Percentiles rank a stretch among this genome's conserved stretches.
These are phyloP conservation scores for Gobio gobio DNA, from an alignment of 2,113 vertebrate genomes.

Conservation along the genomic window DNA sequence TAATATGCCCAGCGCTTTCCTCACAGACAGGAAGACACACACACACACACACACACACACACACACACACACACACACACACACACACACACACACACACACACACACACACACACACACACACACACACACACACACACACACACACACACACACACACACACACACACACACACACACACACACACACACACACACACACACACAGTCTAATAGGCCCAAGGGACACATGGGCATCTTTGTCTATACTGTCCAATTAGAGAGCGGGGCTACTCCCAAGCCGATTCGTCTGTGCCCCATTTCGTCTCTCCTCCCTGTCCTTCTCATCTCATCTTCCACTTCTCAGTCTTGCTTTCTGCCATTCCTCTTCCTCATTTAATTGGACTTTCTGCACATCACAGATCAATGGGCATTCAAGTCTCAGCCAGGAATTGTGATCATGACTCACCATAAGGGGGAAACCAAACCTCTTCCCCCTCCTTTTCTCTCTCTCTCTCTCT, in stretches of 20 bases:
- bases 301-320: slow-evolving; percentile 42
- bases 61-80: slow-evolving; percentile 51
- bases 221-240: slow-evolving; percentile 69
- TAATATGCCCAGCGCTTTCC: slow-evolving; percentile 58
- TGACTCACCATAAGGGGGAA: slow-evolving; percentile 41
- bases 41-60: slow-evolving; percentile 43
- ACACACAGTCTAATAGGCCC: slow-evolving; percentile 71
- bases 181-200: neutral
- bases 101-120: slow-evolving; percentile 55
- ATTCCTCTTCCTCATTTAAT: slow-evolving; percentile 57
- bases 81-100: slow-evolving; percentile 48
- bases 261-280: slow-evolving; percentile 55
- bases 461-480: neutral
- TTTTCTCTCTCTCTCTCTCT: neutral
- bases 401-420: slow-evolving; percentile 61
- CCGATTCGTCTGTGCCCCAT: slow-evolving; percentile 16
- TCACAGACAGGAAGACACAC: slow-evolving; percentile 61
- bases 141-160: slow-evolving; percentile 46
- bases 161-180: neutral
- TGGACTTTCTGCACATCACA: slow-evolving; percentile 60
- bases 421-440: slow-evolving; percentile 36
- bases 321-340: neutral
- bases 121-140: slow-evolving; percentile 55
- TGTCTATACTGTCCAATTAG: slow-evolving; percentile 74
- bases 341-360: neutral